These are phyloP conservation scores for Leptatherina wallacei DNA, from an alignment of 2,797 vertebrate species.

Conservation along the genomic window DNA sequence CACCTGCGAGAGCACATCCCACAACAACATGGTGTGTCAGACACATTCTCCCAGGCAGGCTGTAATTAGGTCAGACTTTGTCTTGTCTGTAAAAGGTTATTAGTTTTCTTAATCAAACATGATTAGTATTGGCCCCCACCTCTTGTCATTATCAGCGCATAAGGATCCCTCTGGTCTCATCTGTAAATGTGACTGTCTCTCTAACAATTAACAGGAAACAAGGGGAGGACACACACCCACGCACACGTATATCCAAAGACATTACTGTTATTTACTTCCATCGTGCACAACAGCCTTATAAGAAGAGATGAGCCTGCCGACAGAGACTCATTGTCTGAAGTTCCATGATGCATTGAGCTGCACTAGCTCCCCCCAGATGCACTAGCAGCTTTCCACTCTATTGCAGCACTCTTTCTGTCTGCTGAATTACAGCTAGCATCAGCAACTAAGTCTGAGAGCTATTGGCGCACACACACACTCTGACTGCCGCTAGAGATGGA, in stretches of 20 bases:
- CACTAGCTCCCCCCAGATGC: constrained; percentile 54
- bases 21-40: constrained; percentile 34
- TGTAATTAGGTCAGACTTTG: constrained; percentile 70
- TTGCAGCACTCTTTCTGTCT: constrained; percentile 72
- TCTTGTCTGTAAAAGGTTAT: constrained; percentile 61
- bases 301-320: constrained; percentile 30
- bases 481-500: constrained; percentile 84
- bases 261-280: constrained; percentile 38
- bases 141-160: constrained; percentile 41
- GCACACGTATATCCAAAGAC: constrained; percentile 9
- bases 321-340: constrained; percentile 68
- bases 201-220: constrained; percentile 36
- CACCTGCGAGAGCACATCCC: neutral
- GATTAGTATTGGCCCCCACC: constrained; percentile 38
- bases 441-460: constrained; percentile 79
- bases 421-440: constrained; percentile 80
- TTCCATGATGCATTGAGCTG: constrained; percentile 60
- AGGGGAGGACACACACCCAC: constrained; percentile 16
- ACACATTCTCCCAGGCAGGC: constrained; percentile 46
- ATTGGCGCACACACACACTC: constrained; percentile 69
- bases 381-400: constrained; percentile 68
- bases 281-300: constrained; percentile 25
- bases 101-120: constrained; percentile 61
- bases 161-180: constrained; percentile 47
- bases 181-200: constrained; percentile 27